Conservation (phyloP, 2,113 vertebrate genomes). For the Nanger granti region DNA sequence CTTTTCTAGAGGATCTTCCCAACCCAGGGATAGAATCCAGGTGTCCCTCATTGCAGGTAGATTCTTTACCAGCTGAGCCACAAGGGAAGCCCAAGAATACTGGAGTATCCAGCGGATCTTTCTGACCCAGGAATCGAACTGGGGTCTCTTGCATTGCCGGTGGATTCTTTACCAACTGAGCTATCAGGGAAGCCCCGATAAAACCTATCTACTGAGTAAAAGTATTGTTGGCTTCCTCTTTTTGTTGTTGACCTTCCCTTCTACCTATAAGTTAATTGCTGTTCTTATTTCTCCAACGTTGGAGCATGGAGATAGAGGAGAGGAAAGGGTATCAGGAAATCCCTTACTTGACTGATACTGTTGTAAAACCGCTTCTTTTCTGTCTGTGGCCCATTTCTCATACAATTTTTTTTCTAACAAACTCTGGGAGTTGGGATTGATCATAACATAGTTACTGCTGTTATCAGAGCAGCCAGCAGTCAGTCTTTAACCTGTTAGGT, state of each 20-base stretch:
- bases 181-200: neutral
- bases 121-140: neutral
- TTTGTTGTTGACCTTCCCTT: neutral
- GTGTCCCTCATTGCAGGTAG: neutral
- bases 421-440: neutral
- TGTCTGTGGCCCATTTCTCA: neutral
- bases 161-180: neutral
- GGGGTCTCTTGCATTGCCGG: neutral
- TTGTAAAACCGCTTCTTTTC: neutral
- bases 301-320: neutral
- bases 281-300: neutral
- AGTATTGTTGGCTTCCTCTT: neutral
- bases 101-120: rapidly evolving
- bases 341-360: neutral
- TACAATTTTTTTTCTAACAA: neutral
- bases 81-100: neutral
- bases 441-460: neutral
- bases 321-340: neutral
- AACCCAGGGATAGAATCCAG: neutral
- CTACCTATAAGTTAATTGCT: neutral
- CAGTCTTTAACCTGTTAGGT: neutral
- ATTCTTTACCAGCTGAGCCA: neutral
- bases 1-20: neutral
- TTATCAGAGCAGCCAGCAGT: neutral
- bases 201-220: neutral